Base-by-base conservation (phyloP, 2,113 vertebrate genomes). In the Megalops atlanticus region DNA sequence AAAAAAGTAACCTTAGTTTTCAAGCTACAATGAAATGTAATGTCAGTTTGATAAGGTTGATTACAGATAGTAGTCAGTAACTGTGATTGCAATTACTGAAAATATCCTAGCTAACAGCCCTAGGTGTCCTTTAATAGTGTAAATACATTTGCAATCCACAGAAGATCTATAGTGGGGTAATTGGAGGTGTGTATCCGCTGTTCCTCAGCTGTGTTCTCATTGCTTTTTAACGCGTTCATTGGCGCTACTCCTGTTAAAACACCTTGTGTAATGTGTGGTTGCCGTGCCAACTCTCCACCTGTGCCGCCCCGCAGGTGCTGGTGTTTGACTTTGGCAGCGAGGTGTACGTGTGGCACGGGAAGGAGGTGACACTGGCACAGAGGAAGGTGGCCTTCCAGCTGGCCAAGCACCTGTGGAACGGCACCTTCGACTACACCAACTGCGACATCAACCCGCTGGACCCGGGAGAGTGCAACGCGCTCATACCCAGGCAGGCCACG, bases 241-340 rank as follows among this genome's bases (percentile, higher is more conserved):
- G 73, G 35, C 52, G 45, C 80, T 45, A 69, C 68, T 83, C 58
- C 77, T 72, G 52, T n/a, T n/a, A n/a, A n/a, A n/a, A n/a, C n/a
- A n/a, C n/a, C 3, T 4, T 76, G 7, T 27, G 24, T 78, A 27
- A 12, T 64, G 43, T 64, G 64, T 24, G 18, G n/a, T 76, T 18
- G 10, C 54, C 35, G 16, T 76, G 27, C 10, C 24, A 7, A 31
- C 31, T 27, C 41, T 72, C 52, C 10, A 3, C 35, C 27, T 76
- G n/a, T 68, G 43, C 40, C 10, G 8, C 31, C 35, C 47, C 85
- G 78, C 91, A 99, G 98, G 98, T 99, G 36, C 84, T 99, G 89
- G 98, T 99, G 85, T 98, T 99, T 87, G 98, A 99, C 91, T 98
- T 98, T 80, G 98, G 98, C 78, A 99, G 98, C 49, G 98, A 99